These are phyloP conservation scores for Heliothis peltigera DNA, from an alignment of 2,888 invertebrate genomes.

Conservation along the genomic window DNA sequence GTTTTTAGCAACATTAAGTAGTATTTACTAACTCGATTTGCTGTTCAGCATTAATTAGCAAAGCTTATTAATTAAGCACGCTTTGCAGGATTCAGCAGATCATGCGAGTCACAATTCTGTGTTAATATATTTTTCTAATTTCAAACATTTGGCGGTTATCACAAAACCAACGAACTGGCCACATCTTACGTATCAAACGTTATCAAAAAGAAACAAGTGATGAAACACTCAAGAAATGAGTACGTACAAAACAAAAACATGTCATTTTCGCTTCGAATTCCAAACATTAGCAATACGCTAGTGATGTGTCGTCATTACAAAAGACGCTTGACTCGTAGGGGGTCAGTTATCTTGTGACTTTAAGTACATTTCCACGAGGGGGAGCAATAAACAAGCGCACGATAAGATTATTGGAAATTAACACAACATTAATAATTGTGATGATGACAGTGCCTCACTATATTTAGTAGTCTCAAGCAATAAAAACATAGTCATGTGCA, in stretches of 20 bases:
- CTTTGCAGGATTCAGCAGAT: no score
- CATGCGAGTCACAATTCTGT: no score
- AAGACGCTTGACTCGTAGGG: slow-evolving; percentile 74
- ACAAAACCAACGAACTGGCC: slow-evolving; percentile 14
- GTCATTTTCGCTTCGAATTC: slow-evolving; percentile 59
- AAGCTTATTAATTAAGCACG: no score
- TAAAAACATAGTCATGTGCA: slow-evolving; percentile 42
- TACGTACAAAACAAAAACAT: slow-evolving; percentile 46
- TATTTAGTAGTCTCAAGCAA: slow-evolving; percentile 56
- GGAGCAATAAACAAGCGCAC: slow-evolving; percentile 72
- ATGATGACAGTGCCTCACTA: slow-evolving; percentile 52
- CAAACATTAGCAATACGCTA: slow-evolving; percentile 69
- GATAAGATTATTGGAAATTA: slow-evolving; percentile 74
- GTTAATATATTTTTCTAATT: no score
- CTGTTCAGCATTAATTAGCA: no score
- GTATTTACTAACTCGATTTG: no score
- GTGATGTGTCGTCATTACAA: slow-evolving; percentile 76
- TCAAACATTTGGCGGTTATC: slow-evolving; percentile 6
- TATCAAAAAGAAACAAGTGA: slow-evolving; percentile 60
- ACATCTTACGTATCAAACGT: slow-evolving; percentile 29
- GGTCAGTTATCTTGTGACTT: slow-evolving; percentile 82
- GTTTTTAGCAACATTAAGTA: no score
- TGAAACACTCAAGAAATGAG: slow-evolving; percentile 60
- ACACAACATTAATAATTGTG: slow-evolving; percentile 63
- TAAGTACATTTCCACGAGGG: slow-evolving; percentile 84